Base-by-base conservation (phyloP, 2,888 invertebrate species). In the Spisula subtruncata region DNA sequence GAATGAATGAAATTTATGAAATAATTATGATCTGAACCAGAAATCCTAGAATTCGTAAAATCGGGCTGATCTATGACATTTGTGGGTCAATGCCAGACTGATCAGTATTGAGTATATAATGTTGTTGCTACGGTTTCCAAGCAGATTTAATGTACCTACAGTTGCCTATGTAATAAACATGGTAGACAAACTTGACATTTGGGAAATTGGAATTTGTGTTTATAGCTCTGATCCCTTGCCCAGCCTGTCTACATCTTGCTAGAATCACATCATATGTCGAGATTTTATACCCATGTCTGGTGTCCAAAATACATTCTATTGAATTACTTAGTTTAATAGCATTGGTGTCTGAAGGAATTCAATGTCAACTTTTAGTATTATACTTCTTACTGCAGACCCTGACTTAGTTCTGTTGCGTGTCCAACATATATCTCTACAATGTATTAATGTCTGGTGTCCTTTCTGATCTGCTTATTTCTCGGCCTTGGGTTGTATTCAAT, bases 261-360 rank as follows among this genome's bases (percentile, higher is more conserved):
- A 18, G 35, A 25, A 14, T 35, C 35, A 75, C 75, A 75, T 75
- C 6, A 75, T 35, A 75, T 25, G 75, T 75, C 75, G 12, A 32
- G 75, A 75, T 75, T 75, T 75, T 75, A 75, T 75, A 32, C 75
- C 75, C 60, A 32, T 35, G 75, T 75, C 75, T 75, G 75, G 75
- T 75, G 75, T 29, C 75, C 75, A 35, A 32, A 35, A 75, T 35
- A 10, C 75, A 16, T 75, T 75, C 35, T 75, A 75, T 75, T 75
- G 75, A 75, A 75, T 75, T 75, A 75, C 75, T 75, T 75, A 75
- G 32, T 75, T 29, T 75, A 75, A 75, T 75, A 35, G 75, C 16
- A 75, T 75, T 75, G 16, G 35, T 75, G 75, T 60, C 75, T 75
- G n/a, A 75, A 75, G 75, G 75, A 75, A 75, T 41, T 41, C 41